phyloP scores from a whole-genome alignment of 2,888 invertebrate species.

The Electrophaes corylata region DNA sequence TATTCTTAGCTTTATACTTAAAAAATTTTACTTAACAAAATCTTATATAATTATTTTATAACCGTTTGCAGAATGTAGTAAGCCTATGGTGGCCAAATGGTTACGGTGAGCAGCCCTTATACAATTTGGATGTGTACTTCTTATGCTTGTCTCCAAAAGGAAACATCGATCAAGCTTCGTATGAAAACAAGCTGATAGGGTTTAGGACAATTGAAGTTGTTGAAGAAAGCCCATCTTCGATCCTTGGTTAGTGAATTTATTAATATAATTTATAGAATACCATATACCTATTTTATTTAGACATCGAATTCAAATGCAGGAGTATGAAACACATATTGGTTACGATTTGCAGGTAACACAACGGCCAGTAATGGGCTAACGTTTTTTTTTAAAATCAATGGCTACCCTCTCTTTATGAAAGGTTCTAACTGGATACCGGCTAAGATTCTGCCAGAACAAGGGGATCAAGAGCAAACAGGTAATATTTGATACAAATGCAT shows the following conservation, averaged over 20 bases:
- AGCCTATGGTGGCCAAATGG: constrained; percentile 98
- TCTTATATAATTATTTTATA: too few relatives aligned
- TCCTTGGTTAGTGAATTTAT: constrained; percentile 57
- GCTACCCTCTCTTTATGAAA: constrained; percentile 95
- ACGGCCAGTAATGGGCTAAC: constrained; percentile 85
- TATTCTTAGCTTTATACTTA: too few relatives aligned
- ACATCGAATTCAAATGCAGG: too few relatives aligned
- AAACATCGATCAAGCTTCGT: constrained; percentile 52
- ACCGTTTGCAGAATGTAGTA: constrained; percentile 65
- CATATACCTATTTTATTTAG: too few relatives aligned
- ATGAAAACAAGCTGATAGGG: constrained; percentile 87
- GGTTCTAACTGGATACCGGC: constrained; percentile 97
- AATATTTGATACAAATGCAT: constrained; percentile 10
- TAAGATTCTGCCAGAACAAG: constrained; percentile 91
- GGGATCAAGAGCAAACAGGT: constrained; percentile 79
- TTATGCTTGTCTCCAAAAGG: constrained; percentile 46
- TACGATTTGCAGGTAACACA: constrained; percentile 58
- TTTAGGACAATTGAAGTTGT: constrained; percentile 94
- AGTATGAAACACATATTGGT: too few relatives aligned
- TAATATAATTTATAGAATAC: too few relatives aligned
- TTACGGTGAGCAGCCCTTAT: constrained; percentile 91
- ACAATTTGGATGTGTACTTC: constrained; percentile 85
- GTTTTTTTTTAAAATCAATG: constrained; percentile 95
- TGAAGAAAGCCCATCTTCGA: constrained; percentile 85
- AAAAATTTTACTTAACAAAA: too few relatives aligned